These are phyloP conservation scores for Nemapogon koenigi DNA, from an alignment of 2,888 invertebrate species.

Conservation along the genomic window DNA sequence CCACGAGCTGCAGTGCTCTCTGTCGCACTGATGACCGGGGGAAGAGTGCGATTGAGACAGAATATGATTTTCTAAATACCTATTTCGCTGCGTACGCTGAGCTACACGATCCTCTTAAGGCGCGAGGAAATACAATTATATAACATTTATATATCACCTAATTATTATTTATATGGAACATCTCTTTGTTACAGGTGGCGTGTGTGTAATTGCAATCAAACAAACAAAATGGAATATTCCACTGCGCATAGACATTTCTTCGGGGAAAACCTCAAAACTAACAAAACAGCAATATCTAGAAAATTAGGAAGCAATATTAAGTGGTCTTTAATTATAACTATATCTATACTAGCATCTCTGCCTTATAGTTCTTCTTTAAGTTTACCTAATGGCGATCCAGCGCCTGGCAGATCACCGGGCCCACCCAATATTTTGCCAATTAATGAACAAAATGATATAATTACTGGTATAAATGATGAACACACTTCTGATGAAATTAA, in stretches of 20 bases:
- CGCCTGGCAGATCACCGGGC: slow-evolving; percentile 71
- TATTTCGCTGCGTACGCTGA: too few relatives aligned
- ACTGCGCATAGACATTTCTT: background rate
- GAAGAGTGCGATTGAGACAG: too few relatives aligned
- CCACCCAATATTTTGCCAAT: slow-evolving; percentile 39
- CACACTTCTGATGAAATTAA: slow-evolving; percentile 24
- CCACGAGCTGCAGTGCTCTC: too few relatives aligned
- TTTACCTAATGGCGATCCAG: slow-evolving; percentile 67
- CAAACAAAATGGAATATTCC: background rate
- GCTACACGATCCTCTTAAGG: too few relatives aligned
- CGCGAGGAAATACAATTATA: too few relatives aligned
- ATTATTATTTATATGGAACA: background rate
- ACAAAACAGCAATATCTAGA: background rate
- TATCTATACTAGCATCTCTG: slow-evolving; percentile 38
- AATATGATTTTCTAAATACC: too few relatives aligned
- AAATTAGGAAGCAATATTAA: slow-evolving; percentile 2
- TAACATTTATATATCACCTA: too few relatives aligned
- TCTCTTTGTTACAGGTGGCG: background rate
- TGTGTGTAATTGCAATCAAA: background rate
- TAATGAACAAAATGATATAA: background rate
- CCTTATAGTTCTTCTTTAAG: slow-evolving; percentile 47
- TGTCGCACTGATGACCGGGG: too few relatives aligned
- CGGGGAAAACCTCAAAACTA: background rate
- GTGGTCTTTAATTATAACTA: slow-evolving; percentile 21
- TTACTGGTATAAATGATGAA: slow-evolving; percentile 14